Evolutionary conservation across 2,888 invertebrate species (phyloP), one percentile per base, ranked within the genome.

Genomic region (Drosophila kambysellisi): DNA sequence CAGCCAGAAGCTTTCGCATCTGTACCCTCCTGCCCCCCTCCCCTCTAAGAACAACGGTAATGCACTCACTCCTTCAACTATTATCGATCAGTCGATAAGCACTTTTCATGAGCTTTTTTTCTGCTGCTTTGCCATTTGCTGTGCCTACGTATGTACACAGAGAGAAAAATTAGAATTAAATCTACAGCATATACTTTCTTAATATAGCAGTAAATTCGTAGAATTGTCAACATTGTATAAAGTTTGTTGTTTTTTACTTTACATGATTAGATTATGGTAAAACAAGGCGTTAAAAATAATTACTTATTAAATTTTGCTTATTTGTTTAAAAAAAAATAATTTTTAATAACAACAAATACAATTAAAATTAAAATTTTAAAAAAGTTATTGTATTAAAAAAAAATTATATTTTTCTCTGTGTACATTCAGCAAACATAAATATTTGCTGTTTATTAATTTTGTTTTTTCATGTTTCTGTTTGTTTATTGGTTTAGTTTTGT

Each of bases 21-120:
- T 15, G 15, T 25, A 8, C 37, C 20, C 9, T 9, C 11, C 30
- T 11, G 29, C 29, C 29, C 53, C n/a, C 48, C 9, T 9, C 1
- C 17, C 4, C 2, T 11, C 3, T 30, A 6, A 1, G 5, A 9
- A 25, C 2, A 3, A 25, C 25, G 25, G 25, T 0, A 12, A 82
- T 79, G 81, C 84, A 84, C 74, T 61, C 84, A 82, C 77, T 79
- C 77, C 74, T 74, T 56, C 65, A 51, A 61, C 35, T 59, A 88
- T 87, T 87, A 85, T 85, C 88, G 84, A 84, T 84, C 85, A 70
- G 71, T 73, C 76, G 85, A 88, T 88, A 83, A 83, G 83, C 65
- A 73, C 46, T 52, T 50, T 74, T 68, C 33, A 57, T 71, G 48
- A 78, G 74, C 74, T 76, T 70, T 79, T 56, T 5, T 33, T 33